Evolutionary conservation across 1,140 invertebrate species (phyloP), one percentile per base, ranked within the genome.

Genomic region (Bombus breviceps): DNA sequence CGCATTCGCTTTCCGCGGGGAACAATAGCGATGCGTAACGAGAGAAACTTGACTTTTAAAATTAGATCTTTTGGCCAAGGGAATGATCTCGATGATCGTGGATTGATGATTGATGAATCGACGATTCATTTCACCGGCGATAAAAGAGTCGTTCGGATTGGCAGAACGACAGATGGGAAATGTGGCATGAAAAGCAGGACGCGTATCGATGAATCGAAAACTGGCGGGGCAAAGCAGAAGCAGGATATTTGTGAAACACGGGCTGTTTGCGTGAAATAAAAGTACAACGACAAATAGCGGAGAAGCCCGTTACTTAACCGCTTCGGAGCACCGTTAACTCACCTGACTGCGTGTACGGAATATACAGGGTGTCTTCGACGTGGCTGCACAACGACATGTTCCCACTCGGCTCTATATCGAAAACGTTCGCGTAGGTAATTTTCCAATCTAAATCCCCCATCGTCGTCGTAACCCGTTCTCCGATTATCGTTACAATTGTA

Each of bases 291-390:
- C 87, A 92, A 92, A 93, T 93, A 91, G 89, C 78, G 88, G 83
- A 84, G 91, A 93, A 87, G 92, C 87, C 94, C 94, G 94, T 95
- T 95, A 95, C 92, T 95, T 95, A 94, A 95, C 95, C 94, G 94
- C 92, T 92, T 83, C 87, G 66, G 90, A 92, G 92, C 92, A 95
- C 95, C 95, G 94, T 95, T 95, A 95, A 92, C 93, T 95, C 94
- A 95, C 93, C 94, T 95, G 94, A 90, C 93, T 91, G 89, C 93
- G 92, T 93, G 93, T 91, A 92, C 90, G 89, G 93, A 94, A 95
- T 93, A 95, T 93, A 93, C 93, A 91, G 90, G 90, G 90, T 90
- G 91, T 37, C 82, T 73, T 43, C 83, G 87, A 86, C 73, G 88
- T 88, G 87, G 79, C 86, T 77, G 85, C 59, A 34, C 68, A 34